A percentile compares a stretch with the other conserved stretches of the same genome.
These are phyloP conservation scores for Callocephalon fimbriatum DNA, from an alignment of 2,113 vertebrate genomes.

Conservation along the genomic window DNA sequence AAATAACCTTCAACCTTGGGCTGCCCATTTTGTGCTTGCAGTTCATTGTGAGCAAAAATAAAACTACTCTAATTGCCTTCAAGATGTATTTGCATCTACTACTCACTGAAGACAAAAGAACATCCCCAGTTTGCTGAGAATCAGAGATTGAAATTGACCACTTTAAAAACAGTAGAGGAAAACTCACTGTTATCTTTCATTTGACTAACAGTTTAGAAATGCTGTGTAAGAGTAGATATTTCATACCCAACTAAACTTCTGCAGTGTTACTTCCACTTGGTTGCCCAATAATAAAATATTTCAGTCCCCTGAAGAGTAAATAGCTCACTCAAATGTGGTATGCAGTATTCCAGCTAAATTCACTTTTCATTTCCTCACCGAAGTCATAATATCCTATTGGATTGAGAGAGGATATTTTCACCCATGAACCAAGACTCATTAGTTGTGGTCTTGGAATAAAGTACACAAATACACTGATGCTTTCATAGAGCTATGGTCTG, in stretches of 20 bases:
- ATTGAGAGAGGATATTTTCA: not conserved
- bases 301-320: not conserved
- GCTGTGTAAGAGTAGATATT: not conserved
- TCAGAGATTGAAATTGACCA: not conserved
- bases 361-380: not conserved
- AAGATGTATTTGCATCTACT: not conserved
- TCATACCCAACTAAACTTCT: conserved; percentile 29
- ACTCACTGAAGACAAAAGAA: not conserved
- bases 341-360: not conserved
- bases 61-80: conserved; percentile 62
- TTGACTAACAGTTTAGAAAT: not conserved
- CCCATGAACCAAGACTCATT: not conserved
- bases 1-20: conserved; percentile 37
- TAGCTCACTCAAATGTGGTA: not conserved
- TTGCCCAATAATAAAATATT: not conserved
- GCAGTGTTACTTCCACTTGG: not conserved
- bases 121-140: not conserved
- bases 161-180: not conserved
- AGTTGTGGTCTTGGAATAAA: not conserved
- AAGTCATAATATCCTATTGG: not conserved
- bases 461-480: accelerated
- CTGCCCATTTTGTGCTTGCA: conserved; percentile 19
- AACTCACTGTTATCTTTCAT: not conserved
- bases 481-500: accelerated
- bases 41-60: conserved; percentile 64